Evolutionary conservation across 1,140 invertebrate species (phyloP), one percentile per base, ranked within the genome.

Genomic region (Calephelis virginiensis): DNA sequence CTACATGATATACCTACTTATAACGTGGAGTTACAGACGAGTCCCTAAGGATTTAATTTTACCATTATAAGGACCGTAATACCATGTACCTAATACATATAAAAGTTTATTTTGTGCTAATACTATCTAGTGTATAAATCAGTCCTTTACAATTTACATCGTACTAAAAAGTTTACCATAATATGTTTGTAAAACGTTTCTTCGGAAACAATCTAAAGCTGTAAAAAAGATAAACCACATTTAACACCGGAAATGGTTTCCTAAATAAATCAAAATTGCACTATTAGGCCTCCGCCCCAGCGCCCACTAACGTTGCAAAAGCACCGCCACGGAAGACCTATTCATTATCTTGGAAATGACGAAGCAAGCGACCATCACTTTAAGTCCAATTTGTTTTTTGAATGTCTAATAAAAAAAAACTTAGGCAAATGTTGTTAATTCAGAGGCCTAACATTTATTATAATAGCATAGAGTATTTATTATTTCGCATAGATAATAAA

Each of bases 181-280:
- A 43, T 40, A 64, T 50, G 38, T 64, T 53, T 64, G 43, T 53
- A 50, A 53, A 64, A 64, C 37, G 63, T 50, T 50, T 37, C 17
- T 48, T 14, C 12, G 50, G 48, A 48, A 48, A 47, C 46, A 13
- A 37, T 37, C 13, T 14, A 45, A 56, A 38, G 56, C 69, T 47
- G 67, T 61, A 68, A 49, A 69, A 71, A 67, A 63, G 14, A 63
- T 62, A 53, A 63, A 70, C 63, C 50, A 63, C 59, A 64, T 81
- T 89, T 83, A 80, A 64, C 75, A 78, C 85, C 85, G 87, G 87
- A 90, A 88, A 88, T 82, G 78, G 75, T 76, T 77, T 68, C 64
- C 70, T 72, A 82, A 85, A 88, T 90, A 87, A 87, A 90, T 90
- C 84, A 90, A 88, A 90, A 90, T 88, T 87, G 77, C 81, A 85